Evolutionary conservation across 1,140 invertebrate genomes (phyloP).

Genomic region (Pseudomyrmex cubaensis): DNA sequence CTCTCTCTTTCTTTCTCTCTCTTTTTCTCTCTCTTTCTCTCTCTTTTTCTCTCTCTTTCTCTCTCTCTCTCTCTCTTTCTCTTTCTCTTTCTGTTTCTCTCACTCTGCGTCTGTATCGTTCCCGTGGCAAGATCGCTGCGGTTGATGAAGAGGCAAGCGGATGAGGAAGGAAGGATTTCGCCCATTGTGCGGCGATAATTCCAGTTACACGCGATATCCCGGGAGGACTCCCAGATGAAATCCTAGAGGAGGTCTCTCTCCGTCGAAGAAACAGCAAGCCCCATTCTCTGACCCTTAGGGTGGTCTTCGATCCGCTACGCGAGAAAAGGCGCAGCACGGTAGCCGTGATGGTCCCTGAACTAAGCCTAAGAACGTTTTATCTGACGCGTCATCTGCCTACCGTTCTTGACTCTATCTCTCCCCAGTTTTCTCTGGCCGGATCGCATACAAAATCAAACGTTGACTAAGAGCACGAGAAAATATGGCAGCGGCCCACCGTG

Average conservation of each 20-base stretch:
- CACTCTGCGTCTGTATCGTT: slow-evolving; percentile 53
- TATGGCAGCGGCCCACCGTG: slow-evolving; percentile 44
- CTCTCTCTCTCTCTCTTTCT: slow-evolving; percentile 17
- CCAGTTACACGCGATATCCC: slow-evolving; percentile 76
- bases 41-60: neutral
- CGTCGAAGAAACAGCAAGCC: slow-evolving; percentile 36
- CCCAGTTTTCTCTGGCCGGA: slow-evolving; percentile 10
- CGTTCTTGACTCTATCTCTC: slow-evolving; percentile 71
- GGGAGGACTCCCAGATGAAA: slow-evolving; percentile 70
- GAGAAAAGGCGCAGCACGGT: slow-evolving; percentile 69
- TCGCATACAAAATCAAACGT: slow-evolving; percentile 47
- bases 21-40: neutral
- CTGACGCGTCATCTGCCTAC: slow-evolving; percentile 77
- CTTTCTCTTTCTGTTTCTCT: neutral
- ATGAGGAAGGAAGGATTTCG: slow-evolving; percentile 55
- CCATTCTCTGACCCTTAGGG: slow-evolving; percentile 71
- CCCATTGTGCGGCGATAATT: slow-evolving; percentile 80
- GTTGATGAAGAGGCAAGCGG: slow-evolving; percentile 70
- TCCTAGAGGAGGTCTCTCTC: slow-evolving; percentile 72
- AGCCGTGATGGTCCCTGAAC: slow-evolving; percentile 69
- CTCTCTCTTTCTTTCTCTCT: slow-evolving; percentile 2
- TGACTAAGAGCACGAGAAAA: slow-evolving; percentile 13
- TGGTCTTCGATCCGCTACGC: slow-evolving; percentile 67
- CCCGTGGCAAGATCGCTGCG: slow-evolving; percentile 65
- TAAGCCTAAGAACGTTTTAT: slow-evolving; percentile 78